phyloP scores from a whole-genome alignment of 1,140 invertebrate species.

The Lordiphosa mommai region DNA sequence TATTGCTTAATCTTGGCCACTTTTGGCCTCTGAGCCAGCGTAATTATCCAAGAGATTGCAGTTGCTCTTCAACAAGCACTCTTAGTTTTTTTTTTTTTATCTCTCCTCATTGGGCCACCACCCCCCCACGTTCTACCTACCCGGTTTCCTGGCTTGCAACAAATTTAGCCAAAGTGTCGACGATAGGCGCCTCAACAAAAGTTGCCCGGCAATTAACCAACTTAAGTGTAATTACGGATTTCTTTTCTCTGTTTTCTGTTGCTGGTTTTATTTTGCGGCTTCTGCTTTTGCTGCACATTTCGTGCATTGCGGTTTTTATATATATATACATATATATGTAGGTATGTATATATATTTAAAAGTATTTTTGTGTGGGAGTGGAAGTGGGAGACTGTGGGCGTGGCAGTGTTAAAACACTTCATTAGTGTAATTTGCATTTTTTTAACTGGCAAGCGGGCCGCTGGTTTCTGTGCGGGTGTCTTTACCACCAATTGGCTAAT shows the following conservation, averaged over 20 bases:
- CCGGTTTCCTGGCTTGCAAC: neutral
- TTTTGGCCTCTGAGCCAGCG: constrained; percentile 7
- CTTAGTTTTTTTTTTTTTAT: neutral
- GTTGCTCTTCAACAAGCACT: neutral
- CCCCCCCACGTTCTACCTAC: neutral
- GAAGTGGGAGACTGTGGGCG: neutral
- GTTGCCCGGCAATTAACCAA: constrained; percentile 14
- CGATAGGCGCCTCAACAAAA: neutral
- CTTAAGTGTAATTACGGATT: constrained; percentile 12
- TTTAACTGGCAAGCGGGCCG: neutral
- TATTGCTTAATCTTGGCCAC: constrained; percentile 6
- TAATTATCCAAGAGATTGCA: constrained; percentile 12
- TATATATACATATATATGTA: too few species aligned
- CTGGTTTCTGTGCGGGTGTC: neutral
- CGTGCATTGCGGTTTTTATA: constrained; percentile 3
- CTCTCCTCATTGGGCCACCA: neutral
- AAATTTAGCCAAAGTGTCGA: constrained; percentile 6
- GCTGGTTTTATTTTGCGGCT: constrained; percentile 2
- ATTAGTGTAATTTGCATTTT: constrained; percentile 14
- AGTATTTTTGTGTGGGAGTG: neutral
- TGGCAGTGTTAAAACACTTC: constrained; percentile 7
- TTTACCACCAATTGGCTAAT: constrained; percentile 10
- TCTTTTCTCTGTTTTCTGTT: constrained; percentile 1
- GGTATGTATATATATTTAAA: too few species aligned
- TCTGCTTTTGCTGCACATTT: constrained; percentile 5